These are phyloP conservation scores for Papilio xuthus DNA, from an alignment of 1,140 invertebrate genomes.

Conservation along the genomic window DNA sequence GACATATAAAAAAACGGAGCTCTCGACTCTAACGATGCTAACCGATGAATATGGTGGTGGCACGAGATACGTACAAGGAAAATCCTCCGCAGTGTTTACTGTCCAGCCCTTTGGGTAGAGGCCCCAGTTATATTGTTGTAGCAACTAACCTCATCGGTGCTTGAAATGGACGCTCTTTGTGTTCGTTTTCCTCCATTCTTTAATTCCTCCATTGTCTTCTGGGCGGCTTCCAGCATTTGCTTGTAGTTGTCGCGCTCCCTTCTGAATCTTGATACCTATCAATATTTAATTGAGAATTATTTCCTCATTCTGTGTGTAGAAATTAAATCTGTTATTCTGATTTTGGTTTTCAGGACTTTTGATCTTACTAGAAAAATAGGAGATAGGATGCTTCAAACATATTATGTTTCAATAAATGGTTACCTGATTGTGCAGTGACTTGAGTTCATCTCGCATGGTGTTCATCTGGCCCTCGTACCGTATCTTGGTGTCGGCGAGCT, in stretches of 20 bases:
- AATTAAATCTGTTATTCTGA: neutral
- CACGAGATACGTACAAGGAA: too few relatives aligned
- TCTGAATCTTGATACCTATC: conserved; percentile 87
- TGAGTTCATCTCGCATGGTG: conserved; percentile 92
- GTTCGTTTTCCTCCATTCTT: conserved; percentile 82
- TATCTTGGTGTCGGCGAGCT: conserved; percentile 92
- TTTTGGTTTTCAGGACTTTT: neutral
- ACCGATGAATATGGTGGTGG: too few relatives aligned
- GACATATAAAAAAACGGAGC: too few relatives aligned
- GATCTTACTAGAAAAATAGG: too few relatives aligned
- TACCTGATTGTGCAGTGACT: conserved; percentile 90
- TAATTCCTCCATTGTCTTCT: conserved; percentile 90
- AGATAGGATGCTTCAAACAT: neutral
- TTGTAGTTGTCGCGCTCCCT: conserved; percentile 95
- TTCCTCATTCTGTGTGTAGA: too few relatives aligned
- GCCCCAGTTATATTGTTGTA: neutral
- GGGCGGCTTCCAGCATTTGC: conserved; percentile 93
- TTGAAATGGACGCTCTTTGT: conserved; percentile 73
- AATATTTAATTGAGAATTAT: neutral
- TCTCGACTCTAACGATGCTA: too few relatives aligned
- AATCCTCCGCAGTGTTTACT: too few relatives aligned
- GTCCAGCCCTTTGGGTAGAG: too few relatives aligned
- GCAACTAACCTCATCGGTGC: conserved; percentile 83
- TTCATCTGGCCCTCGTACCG: conserved; percentile 94
- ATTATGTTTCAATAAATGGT: neutral